These are phyloP conservation scores for Leptoteleia sp. DNA, from an alignment of 1,140 invertebrate species.

Conservation along the genomic window DNA sequence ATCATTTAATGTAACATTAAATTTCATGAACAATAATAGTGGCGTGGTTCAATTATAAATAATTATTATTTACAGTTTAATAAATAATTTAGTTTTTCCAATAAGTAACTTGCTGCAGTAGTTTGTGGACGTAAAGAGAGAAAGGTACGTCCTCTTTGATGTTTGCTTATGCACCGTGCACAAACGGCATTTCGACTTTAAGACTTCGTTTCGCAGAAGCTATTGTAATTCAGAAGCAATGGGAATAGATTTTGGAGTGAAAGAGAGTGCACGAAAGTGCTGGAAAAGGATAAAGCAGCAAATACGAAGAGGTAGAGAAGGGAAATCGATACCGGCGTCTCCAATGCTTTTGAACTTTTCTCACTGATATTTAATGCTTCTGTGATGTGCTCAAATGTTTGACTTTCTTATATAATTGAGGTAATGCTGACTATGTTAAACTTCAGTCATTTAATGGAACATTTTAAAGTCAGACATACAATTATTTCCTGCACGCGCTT, in stretches of 20 bases:
- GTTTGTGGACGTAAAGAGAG: conserved; percentile 58
- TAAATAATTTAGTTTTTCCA: conserved; percentile 53
- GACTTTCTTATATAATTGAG: conserved; percentile 61
- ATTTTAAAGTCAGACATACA: conserved; percentile 19
- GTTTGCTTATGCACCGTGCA: conserved; percentile 70
- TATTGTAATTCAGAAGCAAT: conserved; percentile 71
- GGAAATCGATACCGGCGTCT: conserved; percentile 67
- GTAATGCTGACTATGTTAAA: conserved; percentile 32
- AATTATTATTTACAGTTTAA: conserved; percentile 40
- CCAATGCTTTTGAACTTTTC: conserved; percentile 68
- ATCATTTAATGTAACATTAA: too few relatives aligned
- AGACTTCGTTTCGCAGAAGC: conserved; percentile 70
- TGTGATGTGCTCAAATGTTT: conserved; percentile 51
- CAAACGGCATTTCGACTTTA: conserved; percentile 71
- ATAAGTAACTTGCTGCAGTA: conserved; percentile 55
- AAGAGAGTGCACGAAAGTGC: conserved; percentile 61
- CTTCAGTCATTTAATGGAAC: conserved; percentile 22
- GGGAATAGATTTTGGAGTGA: conserved; percentile 64
- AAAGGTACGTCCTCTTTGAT: conserved; percentile 66
- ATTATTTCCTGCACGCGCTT: conserved; percentile 5
- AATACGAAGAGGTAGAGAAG: conserved; percentile 18
- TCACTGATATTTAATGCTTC: conserved; percentile 63
- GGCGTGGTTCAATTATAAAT: conserved; percentile 12
- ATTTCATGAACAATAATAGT: too few relatives aligned
- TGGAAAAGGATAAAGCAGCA: conserved; percentile 43